These are phyloP conservation scores for Nephrotoma flavescens DNA, from an alignment of 2,888 invertebrate species.

Conservation along the genomic window DNA sequence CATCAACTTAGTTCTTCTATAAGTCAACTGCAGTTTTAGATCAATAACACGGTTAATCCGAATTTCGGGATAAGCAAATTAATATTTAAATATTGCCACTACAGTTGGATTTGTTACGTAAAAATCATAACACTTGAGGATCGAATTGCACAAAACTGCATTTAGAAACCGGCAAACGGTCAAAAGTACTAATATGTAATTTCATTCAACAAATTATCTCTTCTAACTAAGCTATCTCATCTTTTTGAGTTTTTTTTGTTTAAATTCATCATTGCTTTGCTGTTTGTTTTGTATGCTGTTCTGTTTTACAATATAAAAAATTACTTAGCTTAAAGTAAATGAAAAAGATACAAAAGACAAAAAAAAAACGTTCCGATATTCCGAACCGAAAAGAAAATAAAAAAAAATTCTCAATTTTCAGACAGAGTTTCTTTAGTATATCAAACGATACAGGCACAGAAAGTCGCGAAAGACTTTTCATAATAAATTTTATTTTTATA, in stretches of 20 bases:
- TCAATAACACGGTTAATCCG: no score
- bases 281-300: background rate
- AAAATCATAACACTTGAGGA: no score
- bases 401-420: background rate
- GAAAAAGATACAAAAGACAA: background rate
- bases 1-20: no score
- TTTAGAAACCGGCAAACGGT: background rate
- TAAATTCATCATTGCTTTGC: background rate
- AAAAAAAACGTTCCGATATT: background rate
- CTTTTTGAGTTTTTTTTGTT: background rate
- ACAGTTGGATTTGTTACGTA: no score
- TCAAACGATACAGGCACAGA: background rate
- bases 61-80: no score
- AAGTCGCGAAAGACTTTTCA: background rate
- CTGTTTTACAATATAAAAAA: background rate
- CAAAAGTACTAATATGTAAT: background rate
- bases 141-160: no score
- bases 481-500: background rate
- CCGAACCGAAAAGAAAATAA: background rate
- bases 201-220: background rate
- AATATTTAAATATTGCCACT: no score
- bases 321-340: background rate
- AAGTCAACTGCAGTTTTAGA: no score
- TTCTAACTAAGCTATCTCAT: background rate
- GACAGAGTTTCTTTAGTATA: background rate